Conservation (phyloP, 2,113 vertebrate species). For the Electrona antarctica region DNA sequence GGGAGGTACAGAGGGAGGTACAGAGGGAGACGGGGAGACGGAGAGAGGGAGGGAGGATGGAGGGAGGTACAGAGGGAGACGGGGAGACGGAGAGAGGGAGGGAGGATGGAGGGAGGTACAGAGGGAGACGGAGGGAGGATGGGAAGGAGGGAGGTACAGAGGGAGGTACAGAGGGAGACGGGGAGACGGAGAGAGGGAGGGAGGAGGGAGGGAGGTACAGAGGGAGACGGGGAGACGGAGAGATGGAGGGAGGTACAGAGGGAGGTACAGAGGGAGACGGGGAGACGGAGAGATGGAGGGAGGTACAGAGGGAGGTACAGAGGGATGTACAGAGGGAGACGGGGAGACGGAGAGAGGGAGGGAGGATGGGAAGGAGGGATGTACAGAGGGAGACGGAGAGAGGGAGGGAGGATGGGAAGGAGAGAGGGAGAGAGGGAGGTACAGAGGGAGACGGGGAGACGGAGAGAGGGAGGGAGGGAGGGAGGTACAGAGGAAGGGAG, state of each 20-base stretch:
- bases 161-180: slow-evolving; percentile 1
- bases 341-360: slow-evolving; percentile 6
- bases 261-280: not conserved
- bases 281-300: slow-evolving; percentile 6
- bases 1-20: slow-evolving; percentile 43
- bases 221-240: slow-evolving; percentile 2
- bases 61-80: slow-evolving; percentile 2
- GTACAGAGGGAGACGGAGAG: slow-evolving; percentile 1
- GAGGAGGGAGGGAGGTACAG: slow-evolving; percentile 1
- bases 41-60: slow-evolving; percentile 17
- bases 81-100: slow-evolving; percentile 6
- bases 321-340: slow-evolving; percentile 1
- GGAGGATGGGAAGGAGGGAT: no score
- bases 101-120: not conserved
- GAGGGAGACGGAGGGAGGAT: slow-evolving; percentile 4
- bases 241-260: slow-evolving; percentile 14
- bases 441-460: slow-evolving; percentile 2
- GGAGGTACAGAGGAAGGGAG: not conserved
- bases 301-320: no score
- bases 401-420: no score
- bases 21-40: slow-evolving; percentile 3
- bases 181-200: slow-evolving; percentile 7
- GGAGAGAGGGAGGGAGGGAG: slow-evolving; percentile 16
- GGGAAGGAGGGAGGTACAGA: slow-evolving; percentile 7
- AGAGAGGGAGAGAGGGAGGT: slow-evolving; percentile 5